phyloP scores from a whole-genome alignment of 2,797 vertebrate genomes.

The Xenentodon cancila region DNA sequence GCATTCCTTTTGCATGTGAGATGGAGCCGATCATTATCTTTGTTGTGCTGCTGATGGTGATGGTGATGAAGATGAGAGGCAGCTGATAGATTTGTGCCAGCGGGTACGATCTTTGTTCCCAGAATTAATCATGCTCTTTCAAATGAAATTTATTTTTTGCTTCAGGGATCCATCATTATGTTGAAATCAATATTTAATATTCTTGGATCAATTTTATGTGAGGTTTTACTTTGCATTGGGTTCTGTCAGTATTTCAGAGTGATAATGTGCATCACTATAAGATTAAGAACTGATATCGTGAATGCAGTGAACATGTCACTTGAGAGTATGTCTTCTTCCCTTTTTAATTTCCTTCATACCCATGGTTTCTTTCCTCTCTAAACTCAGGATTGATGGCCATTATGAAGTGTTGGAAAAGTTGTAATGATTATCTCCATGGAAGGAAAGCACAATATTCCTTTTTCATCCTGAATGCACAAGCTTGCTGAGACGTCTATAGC shows the following conservation, averaged over 20 bases:
- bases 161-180: conserved; percentile 69
- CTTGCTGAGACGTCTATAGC: no score
- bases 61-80: conserved; percentile 65
- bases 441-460: no score
- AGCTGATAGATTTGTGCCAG: conserved; percentile 76
- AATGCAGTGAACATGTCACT: not conserved
- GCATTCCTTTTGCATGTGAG: conserved; percentile 49
- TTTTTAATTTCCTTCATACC: conserved; percentile 13
- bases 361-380: not conserved
- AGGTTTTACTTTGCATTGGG: conserved; percentile 63
- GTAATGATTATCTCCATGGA: no score
- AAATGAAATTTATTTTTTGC: conserved; percentile 73
- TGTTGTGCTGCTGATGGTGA: conserved; percentile 44
- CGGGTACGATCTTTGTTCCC: conserved; percentile 63
- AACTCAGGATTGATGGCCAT: not conserved
- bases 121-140: conserved; percentile 74
- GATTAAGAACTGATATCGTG: conserved; percentile 27
- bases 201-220: conserved; percentile 68
- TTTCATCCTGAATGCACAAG: no score
- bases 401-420: not conserved
- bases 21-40: conserved; percentile 59
- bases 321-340: conserved; percentile 7
- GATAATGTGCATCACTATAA: conserved; percentile 47
- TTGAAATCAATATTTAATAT: conserved; percentile 84
- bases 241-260: conserved; percentile 52